phyloP scores from a whole-genome alignment of 2,797 vertebrate genomes.

The Acanthornis magna region DNA sequence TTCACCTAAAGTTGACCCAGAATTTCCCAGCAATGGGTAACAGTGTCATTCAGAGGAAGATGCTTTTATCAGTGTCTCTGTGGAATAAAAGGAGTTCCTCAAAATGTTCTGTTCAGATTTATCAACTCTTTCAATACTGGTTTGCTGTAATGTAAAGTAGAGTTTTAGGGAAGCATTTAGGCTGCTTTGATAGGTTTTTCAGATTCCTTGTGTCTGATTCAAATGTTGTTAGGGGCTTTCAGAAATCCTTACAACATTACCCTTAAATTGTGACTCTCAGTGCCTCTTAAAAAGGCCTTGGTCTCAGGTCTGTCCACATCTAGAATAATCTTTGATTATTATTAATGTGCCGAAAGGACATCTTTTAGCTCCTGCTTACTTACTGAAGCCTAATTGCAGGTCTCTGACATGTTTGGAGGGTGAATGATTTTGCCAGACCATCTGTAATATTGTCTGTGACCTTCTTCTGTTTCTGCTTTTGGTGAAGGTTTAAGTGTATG shows the following conservation, averaged over 20 bases:
- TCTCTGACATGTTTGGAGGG: neutral
- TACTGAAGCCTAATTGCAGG: neutral
- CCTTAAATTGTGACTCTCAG: neutral
- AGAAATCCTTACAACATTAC: neutral
- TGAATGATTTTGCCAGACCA: neutral
- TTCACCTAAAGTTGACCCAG: neutral
- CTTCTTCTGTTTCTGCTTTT: neutral
- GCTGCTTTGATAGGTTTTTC: neutral
- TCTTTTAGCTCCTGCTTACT: neutral
- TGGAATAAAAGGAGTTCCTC: neutral
- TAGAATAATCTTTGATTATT: neutral
- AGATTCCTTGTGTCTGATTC: neutral
- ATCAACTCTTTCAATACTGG: neutral
- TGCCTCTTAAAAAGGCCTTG: neutral
- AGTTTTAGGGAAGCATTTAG: neutral
- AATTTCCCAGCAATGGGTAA: neutral
- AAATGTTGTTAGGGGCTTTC: neutral
- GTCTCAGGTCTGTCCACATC: neutral
- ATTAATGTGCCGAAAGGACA: neutral
- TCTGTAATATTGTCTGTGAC: neutral
- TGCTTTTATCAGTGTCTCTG: neutral
- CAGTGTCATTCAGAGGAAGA: neutral
- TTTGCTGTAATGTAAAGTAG: neutral
- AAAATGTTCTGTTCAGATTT: neutral
- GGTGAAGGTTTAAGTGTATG: neutral